Conservation (phyloP, 2,797 vertebrate genomes). For the Pogonophryne albipinna region DNA sequence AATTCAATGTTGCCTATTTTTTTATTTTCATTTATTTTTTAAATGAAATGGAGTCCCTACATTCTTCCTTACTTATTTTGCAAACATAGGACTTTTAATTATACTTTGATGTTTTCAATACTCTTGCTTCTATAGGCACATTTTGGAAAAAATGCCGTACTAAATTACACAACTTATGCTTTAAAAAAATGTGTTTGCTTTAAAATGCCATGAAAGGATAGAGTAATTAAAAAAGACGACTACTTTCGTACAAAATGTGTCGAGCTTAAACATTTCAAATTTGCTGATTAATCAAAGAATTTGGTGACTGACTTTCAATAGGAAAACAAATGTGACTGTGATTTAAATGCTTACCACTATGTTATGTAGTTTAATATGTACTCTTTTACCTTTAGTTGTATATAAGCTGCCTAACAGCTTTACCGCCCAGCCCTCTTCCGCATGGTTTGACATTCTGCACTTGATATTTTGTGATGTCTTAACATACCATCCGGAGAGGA, state of each 20-base stretch:
- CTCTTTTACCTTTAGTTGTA: slow-evolving; percentile 5
- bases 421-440: slow-evolving; percentile 56
- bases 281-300: not conserved
- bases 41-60: not conserved
- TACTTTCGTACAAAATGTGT: not conserved
- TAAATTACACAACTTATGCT: not conserved
- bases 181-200: slow-evolving; percentile 1
- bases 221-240: not conserved
- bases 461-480: slow-evolving; percentile 82
- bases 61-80: not conserved
- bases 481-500: slow-evolving; percentile 78
- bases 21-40: not conserved
- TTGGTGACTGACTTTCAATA: not conserved
- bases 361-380: not conserved
- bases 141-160: not conserved
- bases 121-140: not conserved
- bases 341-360: not conserved
- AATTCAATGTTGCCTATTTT: not conserved
- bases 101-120: not conserved
- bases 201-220: not conserved
- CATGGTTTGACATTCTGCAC: slow-evolving; percentile 67
- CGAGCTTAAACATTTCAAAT: not conserved
- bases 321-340: not conserved
- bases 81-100: not conserved
- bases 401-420: slow-evolving; percentile 6